These are phyloP conservation scores for Tricholaema leucomelas DNA, from an alignment of 2,113 vertebrate genomes.

Conservation along the genomic window DNA sequence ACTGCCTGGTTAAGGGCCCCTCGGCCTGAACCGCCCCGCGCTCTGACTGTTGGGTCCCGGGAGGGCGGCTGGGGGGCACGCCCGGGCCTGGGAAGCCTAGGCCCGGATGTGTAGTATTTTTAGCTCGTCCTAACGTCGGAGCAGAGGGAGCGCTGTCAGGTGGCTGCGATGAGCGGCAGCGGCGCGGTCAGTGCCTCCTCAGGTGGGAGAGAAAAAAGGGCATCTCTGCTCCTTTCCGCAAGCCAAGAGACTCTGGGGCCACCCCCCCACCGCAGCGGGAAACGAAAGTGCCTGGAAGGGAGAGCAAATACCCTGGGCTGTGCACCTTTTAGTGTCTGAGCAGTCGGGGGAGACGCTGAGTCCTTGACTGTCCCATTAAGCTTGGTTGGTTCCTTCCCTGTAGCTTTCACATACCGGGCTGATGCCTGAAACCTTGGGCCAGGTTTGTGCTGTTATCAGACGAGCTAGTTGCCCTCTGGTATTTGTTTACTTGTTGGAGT, in stretches of 20 bases:
- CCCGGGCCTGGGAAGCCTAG: background rate
- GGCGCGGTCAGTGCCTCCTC: background rate
- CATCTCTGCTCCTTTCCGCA: background rate
- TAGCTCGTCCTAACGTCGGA: background rate
- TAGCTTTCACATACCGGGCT: background rate
- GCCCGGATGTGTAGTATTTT: slow-evolving; percentile 36
- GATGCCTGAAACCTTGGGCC: background rate
- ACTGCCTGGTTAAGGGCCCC: background rate
- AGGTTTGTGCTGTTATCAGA: background rate
- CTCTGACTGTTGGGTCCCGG: background rate
- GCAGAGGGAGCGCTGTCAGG: slow-evolving; percentile 4
- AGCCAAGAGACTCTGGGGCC: too few relatives aligned
- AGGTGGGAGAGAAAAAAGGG: background rate
- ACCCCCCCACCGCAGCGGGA: background rate
- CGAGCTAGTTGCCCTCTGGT: background rate
- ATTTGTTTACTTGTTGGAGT: background rate
- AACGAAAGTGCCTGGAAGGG: background rate
- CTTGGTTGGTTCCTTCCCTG: background rate
- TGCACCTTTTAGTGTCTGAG: accelerated
- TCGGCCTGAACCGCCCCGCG: background rate
- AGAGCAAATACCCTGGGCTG: background rate
- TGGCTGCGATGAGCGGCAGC: background rate
- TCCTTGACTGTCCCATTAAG: background rate
- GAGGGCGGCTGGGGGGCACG: background rate
- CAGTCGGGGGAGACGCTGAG: accelerated